Percentiles rank a stretch among this genome's conserved stretches.
These are phyloP conservation scores for Rhinatrema bivittatum DNA, from an alignment of 2,797 vertebrate genomes.

Conservation along the genomic window DNA sequence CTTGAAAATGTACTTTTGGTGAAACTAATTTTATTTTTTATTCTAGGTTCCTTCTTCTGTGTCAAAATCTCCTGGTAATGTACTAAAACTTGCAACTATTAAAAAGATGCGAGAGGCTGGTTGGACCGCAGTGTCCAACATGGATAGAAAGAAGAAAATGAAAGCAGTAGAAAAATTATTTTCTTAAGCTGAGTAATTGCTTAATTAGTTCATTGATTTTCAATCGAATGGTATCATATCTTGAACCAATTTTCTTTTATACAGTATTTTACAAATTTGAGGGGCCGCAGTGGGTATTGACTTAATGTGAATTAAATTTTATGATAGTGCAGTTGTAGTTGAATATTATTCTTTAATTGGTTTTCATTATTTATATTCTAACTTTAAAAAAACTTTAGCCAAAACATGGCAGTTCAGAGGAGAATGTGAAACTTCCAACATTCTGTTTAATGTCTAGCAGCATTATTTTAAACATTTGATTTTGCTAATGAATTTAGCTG, in stretches of 20 bases:
- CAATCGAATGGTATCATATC: neutral
- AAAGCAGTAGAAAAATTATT: slow-evolving; percentile 74
- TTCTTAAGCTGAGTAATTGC: slow-evolving; percentile 39
- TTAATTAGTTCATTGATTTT: neutral
- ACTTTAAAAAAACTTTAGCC: no score
- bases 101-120: slow-evolving; percentile 76
- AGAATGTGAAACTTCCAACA: no score
- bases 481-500: no score
- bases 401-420: no score
- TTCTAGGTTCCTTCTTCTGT: slow-evolving; percentile 39
- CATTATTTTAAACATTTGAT: no score
- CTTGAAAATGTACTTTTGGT: no score
- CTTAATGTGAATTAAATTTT: no score
- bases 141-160: slow-evolving; percentile 75
- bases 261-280: neutral
- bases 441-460: no score
- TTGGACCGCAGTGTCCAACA: slow-evolving; percentile 73
- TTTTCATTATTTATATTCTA: no score
- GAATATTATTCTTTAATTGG: neutral
- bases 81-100: slow-evolving; percentile 63
- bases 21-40: no score
- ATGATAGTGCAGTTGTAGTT: neutral
- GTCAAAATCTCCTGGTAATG: slow-evolving; percentile 59
- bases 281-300: no score
- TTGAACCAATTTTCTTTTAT: neutral